phyloP scores from a whole-genome alignment of 2,797 vertebrate genomes.

The Urosaurus nigricauda region DNA sequence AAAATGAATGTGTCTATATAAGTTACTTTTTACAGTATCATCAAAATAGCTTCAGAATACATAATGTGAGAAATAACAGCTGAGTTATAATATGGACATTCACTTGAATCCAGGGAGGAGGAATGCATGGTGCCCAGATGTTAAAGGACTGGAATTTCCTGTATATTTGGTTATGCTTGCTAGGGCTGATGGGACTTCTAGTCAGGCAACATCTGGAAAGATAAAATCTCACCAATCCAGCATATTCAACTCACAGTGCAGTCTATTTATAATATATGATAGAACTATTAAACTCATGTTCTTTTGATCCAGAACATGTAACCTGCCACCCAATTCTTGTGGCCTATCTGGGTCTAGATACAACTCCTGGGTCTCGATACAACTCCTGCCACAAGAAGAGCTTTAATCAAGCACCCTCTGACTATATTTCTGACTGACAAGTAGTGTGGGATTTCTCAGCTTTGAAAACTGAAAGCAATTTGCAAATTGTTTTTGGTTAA shows the following conservation, averaged over 20 bases:
- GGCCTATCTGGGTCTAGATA: neutral
- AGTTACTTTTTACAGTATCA: neutral
- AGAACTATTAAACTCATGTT: neutral
- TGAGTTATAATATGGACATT: neutral
- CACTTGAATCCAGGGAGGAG: neutral
- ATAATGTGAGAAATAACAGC: neutral
- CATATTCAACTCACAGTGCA: neutral
- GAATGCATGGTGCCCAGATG: neutral
- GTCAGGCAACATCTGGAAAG: neutral
- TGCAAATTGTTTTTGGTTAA: neutral
- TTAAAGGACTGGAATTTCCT: neutral
- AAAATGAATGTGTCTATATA: neutral
- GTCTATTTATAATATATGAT: neutral
- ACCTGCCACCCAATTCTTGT: neutral
- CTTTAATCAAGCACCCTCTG: neutral
- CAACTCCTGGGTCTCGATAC: neutral
- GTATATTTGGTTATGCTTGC: neutral
- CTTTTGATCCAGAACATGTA: neutral
- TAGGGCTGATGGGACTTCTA: neutral
- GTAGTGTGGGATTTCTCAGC: neutral
- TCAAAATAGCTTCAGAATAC: constrained; percentile 7
- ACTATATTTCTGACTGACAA: neutral
- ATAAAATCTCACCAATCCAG: neutral
- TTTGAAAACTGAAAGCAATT: constrained; percentile 11
- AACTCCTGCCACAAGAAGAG: neutral